phyloP scores from a whole-genome alignment of 2,113 vertebrate genomes.

The Rhinopomastus cyanomelas region DNA sequence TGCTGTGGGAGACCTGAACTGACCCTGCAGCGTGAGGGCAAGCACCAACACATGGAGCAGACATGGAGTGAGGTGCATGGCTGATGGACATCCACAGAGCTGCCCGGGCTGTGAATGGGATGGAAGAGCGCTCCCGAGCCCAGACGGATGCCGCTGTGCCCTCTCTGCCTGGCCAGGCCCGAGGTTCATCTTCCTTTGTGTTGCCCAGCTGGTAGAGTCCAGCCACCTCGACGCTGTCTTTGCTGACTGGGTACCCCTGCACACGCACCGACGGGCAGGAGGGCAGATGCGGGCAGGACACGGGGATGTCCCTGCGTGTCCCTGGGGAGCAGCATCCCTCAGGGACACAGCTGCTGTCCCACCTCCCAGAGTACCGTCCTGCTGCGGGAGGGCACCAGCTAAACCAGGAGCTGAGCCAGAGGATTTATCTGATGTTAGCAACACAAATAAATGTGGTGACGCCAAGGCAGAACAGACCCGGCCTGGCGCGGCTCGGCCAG shows the following conservation, averaged over 20 bases:
- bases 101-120: not conserved
- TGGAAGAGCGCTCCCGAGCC: not conserved
- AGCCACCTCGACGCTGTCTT: not conserved
- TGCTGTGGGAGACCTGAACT: not conserved
- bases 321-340: not conserved
- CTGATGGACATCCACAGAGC: rapidly evolving
- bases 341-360: no score
- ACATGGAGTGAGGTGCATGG: not conserved
- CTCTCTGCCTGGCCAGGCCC: not conserved
- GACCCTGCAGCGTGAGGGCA: rapidly evolving
- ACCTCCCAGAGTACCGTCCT: rapidly evolving
- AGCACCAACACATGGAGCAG: not conserved
- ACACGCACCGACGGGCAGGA: not conserved
- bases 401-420: not conserved
- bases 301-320: rapidly evolving
- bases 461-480: rapidly evolving
- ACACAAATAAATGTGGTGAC: not conserved
- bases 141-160: not conserved
- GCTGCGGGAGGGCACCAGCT: not conserved
- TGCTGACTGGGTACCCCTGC: not conserved
- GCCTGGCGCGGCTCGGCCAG: rapidly evolving
- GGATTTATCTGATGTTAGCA: not conserved
- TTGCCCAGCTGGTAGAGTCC: not conserved
- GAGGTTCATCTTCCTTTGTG: not conserved
- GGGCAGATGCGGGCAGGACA: not conserved